Evolutionary conservation across 2,797 vertebrate genomes (phyloP), one percentile per base, ranked within the genome.

Genomic region (Macropus fuliginosus): DNA sequence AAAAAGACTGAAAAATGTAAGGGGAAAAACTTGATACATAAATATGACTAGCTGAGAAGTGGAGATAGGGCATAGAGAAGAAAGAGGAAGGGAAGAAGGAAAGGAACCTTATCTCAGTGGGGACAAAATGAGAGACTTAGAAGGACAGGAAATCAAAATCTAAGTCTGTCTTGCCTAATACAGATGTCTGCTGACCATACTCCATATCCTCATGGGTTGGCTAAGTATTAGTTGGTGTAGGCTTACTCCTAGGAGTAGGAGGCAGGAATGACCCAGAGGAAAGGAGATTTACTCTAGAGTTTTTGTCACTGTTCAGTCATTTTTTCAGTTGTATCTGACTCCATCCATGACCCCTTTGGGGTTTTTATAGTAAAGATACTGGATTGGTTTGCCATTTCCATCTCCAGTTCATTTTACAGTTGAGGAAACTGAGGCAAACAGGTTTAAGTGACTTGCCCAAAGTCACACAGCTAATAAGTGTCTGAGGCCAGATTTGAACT

Each of bases 71-170:
- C 13, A 4, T 5, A 50, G 66, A 24, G 34, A 28, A 91, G 21
- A 31, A 1, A 8, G 0, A 1, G 16, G 24, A 52, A 24, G 16
- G 4, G n/a, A 40, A 21, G 21, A 14, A 94, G 74, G 54, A 29
- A 57, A 34, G 40, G 89, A 95, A 92, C 90, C 87, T 62, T 28
- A 34, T 34, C 57, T 95, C n/a, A 28, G 92, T 96, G 52, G 12
- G 95, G 93, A 98, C 97, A 97, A 46, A 57, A 89, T 95, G 92
- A 97, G 62, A 97, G 91, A 93, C 57, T 6, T 87, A 74, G 90
- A 97, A 27, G 95, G 93, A 96, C 97, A 93, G 97, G 96, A 95
- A 97, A 95, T 89, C 95, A 91, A 94, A 93, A 91, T 89, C 28
- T 54, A 50, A 95, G 54, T 40, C 81, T 57, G 81, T 56, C 62